These are phyloP conservation scores for Oryzias curvinotus DNA, from an alignment of 2,113 vertebrate genomes.

Conservation along the genomic window DNA sequence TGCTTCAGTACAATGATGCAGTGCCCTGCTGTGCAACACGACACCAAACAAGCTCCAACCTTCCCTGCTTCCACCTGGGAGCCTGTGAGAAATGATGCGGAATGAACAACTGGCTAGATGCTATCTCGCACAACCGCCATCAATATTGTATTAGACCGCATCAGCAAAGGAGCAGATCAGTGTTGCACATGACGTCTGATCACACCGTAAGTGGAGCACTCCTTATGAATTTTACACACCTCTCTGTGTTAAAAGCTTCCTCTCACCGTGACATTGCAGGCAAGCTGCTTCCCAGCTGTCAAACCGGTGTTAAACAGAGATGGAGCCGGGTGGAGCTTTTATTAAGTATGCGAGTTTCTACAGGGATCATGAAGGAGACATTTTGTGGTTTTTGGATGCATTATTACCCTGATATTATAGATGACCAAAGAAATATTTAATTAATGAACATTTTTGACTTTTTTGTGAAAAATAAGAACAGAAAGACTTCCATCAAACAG, in stretches of 20 bases:
- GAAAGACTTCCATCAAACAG: background rate
- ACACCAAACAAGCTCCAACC: conserved; percentile 6
- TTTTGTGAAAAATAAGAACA: background rate
- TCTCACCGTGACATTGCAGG: conserved; percentile 38
- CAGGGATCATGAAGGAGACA: background rate
- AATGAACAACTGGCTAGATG: conserved; percentile 46
- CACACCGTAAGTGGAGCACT: conserved; percentile 51
- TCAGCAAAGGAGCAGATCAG: conserved; percentile 57
- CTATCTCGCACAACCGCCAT: conserved; percentile 61
- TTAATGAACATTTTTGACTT: background rate
- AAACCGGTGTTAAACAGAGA: conserved; percentile 33
- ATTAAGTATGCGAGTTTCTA: conserved; percentile 13
- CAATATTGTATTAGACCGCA: conserved; percentile 59
- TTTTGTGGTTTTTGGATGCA: conserved; percentile 6
- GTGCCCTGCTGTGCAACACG: conserved; percentile 12
- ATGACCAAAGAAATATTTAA: conserved; percentile 2
- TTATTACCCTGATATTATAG: conserved; percentile 30
- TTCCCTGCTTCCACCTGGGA: conserved; percentile 4
- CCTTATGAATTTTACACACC: conserved; percentile 72
- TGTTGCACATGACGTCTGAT: conserved; percentile 48
- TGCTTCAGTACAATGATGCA: background rate
- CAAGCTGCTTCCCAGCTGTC: conserved; percentile 57
- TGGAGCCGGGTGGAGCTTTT: conserved; percentile 17
- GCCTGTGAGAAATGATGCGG: conserved; percentile 62
- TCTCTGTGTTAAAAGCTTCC: conserved; percentile 64